A percentile compares a stretch with the other conserved stretches of the same genome.
These are phyloP conservation scores for Tarsius wallacei DNA, from an alignment of 2,797 vertebrate genomes.

Conservation along the genomic window DNA sequence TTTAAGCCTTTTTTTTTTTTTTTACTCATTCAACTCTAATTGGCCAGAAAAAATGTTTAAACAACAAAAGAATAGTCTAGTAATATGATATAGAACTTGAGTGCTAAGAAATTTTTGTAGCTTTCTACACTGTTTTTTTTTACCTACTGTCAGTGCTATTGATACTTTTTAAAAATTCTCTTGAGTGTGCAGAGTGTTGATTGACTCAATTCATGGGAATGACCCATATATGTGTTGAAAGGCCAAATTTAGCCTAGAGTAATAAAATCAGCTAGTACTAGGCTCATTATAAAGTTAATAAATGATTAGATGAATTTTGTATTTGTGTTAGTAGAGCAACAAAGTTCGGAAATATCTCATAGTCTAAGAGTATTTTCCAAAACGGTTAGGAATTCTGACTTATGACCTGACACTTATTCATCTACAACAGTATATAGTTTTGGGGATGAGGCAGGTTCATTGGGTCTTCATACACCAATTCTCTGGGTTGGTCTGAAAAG, in stretches of 20 bases:
- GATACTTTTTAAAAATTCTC: background rate
- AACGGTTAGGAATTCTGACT: slow-evolving; percentile 33
- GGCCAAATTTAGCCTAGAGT: background rate
- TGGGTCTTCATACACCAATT: slow-evolving; percentile 75
- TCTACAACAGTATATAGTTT: slow-evolving; percentile 61
- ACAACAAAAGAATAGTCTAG: background rate
- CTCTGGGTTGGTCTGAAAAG: slow-evolving; percentile 80
- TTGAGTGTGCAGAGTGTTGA: background rate
- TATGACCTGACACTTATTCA: background rate
- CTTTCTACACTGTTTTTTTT: background rate
- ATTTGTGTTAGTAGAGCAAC: background rate
- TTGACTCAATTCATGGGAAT: background rate
- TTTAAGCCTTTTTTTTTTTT: background rate
- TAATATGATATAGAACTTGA: background rate
- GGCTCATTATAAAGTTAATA: slow-evolving; percentile 24
- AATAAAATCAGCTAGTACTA: background rate
- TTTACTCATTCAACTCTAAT: background rate
- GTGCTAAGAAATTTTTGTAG: background rate
- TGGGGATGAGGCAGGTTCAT: slow-evolving; percentile 69
- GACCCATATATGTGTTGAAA: background rate
- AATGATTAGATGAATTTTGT: background rate
- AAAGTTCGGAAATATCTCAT: slow-evolving; percentile 61
- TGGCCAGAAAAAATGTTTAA: background rate
- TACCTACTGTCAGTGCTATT: background rate
- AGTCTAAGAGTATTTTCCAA: slow-evolving; percentile 37